phyloP scores from a whole-genome alignment of 2,797 vertebrate genomes.

The Oreonectes daqikongensis region DNA sequence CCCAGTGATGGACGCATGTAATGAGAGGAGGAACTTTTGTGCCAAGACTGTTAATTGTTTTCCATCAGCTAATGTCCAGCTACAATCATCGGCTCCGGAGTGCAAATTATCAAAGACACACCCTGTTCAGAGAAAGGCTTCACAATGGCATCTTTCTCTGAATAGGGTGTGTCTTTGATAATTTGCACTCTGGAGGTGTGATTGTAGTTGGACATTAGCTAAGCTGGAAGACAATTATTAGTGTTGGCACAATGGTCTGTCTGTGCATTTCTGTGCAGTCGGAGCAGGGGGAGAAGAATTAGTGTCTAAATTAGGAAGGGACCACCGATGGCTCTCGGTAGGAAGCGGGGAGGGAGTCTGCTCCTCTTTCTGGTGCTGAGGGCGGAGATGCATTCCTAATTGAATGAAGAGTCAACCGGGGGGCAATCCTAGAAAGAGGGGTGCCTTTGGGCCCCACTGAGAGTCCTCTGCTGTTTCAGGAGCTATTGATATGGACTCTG shows the following conservation, averaged over 20 bases:
- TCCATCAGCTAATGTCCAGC: conserved; percentile 45
- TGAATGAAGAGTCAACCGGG: conserved; percentile 86
- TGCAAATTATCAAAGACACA: conserved; percentile 39
- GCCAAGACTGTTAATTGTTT: conserved; percentile 44
- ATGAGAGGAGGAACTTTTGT: conserved; percentile 50
- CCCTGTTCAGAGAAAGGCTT: conserved; percentile 38
- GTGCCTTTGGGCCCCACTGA: conserved; percentile 81
- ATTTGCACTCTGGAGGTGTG: conserved; percentile 30
- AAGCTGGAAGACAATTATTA: conserved; percentile 46
- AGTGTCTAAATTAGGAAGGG: conserved; percentile 41
- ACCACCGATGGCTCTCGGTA: conserved; percentile 66
- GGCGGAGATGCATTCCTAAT: conserved; percentile 90
- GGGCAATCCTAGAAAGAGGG: conserved; percentile 82
- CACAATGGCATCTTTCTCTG: conserved; percentile 6
- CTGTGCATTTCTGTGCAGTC: conserved; percentile 49
- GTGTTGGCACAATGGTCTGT: conserved; percentile 29
- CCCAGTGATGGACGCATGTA: conserved; percentile 32
- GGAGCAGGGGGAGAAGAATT: conserved; percentile 31
- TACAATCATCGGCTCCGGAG: conserved; percentile 28
- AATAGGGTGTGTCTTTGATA: conserved; percentile 49
- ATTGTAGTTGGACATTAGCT: conserved; percentile 40
- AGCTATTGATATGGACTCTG: conserved; percentile 87
- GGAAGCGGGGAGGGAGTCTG: conserved; percentile 50
- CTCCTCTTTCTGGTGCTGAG: conserved; percentile 64
- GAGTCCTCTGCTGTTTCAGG: conserved; percentile 79